Evolutionary conservation across 2,888 invertebrate genomes (phyloP).

Genomic region (Pteria penguin): DNA sequence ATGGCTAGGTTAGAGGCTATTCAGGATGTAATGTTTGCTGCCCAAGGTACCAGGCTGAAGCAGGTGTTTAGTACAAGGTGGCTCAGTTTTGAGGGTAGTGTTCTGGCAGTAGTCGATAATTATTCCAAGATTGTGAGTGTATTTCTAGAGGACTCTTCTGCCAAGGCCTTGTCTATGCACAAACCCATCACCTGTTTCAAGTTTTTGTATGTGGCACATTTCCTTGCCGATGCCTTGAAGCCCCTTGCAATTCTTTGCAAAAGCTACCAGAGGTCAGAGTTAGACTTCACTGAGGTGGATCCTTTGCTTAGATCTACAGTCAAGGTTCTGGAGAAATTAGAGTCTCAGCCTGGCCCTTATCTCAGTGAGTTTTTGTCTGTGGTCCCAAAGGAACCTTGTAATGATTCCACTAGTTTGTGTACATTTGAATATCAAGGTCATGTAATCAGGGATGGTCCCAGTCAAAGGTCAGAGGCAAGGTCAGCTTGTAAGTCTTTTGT

Average conservation of each 20-base stretch:
- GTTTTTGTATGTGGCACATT: conserved; percentile 47
- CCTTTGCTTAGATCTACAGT: conserved; percentile 41
- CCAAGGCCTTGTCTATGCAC: conserved; percentile 33
- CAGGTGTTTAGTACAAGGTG: conserved; percentile 37
- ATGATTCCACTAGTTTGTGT: conserved; percentile 30
- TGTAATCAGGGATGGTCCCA: conserved; percentile 44
- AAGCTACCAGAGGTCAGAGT: conserved; percentile 40
- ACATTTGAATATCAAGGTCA: conserved; percentile 51
- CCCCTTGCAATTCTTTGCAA: conserved; percentile 44
- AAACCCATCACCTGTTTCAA: conserved; percentile 36
- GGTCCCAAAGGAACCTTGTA: conserved; percentile 37
- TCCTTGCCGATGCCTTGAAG: conserved; percentile 44
- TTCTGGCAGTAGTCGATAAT: conserved; percentile 34
- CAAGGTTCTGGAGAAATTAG: conserved; percentile 17
- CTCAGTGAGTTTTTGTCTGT: conserved; percentile 23
- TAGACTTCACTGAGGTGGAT: conserved; percentile 44
- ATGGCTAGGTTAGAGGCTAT: conserved; percentile 28
- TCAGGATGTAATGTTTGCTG: conserved; percentile 2
- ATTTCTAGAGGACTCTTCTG: conserved; percentile 30
- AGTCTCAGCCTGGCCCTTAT: conserved; percentile 26
- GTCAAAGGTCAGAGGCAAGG: conserved; percentile 44
- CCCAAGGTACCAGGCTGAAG: conserved; percentile 12
- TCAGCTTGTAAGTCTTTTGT: conserved; percentile 45
- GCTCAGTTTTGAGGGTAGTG: conserved; percentile 40
- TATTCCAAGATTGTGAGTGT: conserved; percentile 12